phyloP scores from a whole-genome alignment of 2,888 invertebrate species.

The Ichneumon xanthorius region DNA sequence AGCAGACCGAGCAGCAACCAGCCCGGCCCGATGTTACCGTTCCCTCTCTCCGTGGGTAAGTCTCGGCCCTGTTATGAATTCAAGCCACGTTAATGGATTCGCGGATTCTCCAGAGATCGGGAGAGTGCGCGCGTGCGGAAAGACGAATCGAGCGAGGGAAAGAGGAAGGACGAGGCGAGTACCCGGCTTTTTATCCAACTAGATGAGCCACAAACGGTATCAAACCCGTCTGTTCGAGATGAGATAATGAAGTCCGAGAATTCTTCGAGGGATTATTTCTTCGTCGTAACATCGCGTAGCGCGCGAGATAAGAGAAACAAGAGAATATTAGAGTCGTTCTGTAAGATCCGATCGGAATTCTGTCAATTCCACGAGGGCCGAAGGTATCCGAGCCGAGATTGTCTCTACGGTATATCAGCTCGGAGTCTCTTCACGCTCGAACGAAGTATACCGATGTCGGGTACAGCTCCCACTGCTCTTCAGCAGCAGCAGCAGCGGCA shows the following conservation, averaged over 20 bases:
- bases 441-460: slow-evolving; percentile 54
- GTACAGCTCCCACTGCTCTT: slow-evolving; percentile 50
- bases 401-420: slow-evolving; percentile 40
- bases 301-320: background rate
- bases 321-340: background rate
- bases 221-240: slow-evolving; percentile 9
- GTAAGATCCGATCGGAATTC: slow-evolving; percentile 47
- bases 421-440: slow-evolving; percentile 51
- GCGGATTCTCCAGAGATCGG: slow-evolving; percentile 48
- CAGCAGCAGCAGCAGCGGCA: slow-evolving; percentile 34
- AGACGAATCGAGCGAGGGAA: slow-evolving; percentile 39
- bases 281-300: background rate
- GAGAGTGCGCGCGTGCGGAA: slow-evolving; percentile 41
- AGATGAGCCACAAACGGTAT: slow-evolving; percentile 32
- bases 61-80: slow-evolving; percentile 65
- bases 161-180: background rate
- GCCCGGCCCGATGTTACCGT: slow-evolving; percentile 51
- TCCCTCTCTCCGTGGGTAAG: slow-evolving; percentile 43
- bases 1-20: slow-evolving; percentile 54
- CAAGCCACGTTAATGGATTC: slow-evolving; percentile 68
- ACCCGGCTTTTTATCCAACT: background rate
- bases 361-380: slow-evolving; percentile 58
- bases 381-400: slow-evolving; percentile 4
- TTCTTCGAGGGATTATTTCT: slow-evolving; percentile 19
- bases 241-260: slow-evolving; percentile 35